Conservation (phyloP, 1,140 invertebrate genomes). For the Acromyrmex heyeri region DNA sequence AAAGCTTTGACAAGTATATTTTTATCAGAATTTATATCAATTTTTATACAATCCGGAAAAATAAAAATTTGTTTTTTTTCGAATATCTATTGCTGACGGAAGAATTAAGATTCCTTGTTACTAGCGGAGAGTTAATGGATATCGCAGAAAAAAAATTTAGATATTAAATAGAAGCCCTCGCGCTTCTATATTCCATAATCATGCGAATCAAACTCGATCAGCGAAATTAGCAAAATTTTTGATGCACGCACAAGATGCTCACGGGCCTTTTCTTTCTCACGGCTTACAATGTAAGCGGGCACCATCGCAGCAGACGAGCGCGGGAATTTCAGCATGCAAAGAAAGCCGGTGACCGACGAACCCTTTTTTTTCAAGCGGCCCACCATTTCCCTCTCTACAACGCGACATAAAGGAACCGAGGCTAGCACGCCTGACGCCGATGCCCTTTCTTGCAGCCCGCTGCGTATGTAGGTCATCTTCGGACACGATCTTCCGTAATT, state of each 20-base stretch:
- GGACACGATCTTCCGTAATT: slow-evolving; percentile 81
- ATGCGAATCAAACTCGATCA: background rate
- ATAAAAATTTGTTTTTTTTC: too few relatives aligned
- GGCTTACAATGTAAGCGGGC: slow-evolving; percentile 72
- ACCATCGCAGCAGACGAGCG: slow-evolving; percentile 63
- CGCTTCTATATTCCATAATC: background rate
- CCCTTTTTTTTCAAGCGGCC: slow-evolving; percentile 77
- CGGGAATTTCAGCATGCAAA: slow-evolving; percentile 81
- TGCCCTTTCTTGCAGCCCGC: slow-evolving; percentile 82
- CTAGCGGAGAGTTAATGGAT: background rate
- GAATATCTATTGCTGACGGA: too few relatives aligned
- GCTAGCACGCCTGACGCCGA: slow-evolving; percentile 70
- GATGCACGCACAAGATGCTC: slow-evolving; percentile 1
- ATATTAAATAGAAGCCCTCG: background rate
- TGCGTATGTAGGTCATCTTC: slow-evolving; percentile 84
- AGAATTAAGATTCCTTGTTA: too few relatives aligned
- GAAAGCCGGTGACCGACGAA: slow-evolving; percentile 78
- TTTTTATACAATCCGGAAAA: too few relatives aligned
- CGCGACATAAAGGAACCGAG: slow-evolving; percentile 72
- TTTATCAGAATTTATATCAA: too few relatives aligned
- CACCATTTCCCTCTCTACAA: slow-evolving; percentile 60
- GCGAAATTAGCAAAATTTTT: slow-evolving; percentile 13
- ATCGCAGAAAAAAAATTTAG: background rate
- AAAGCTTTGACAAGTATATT: too few relatives aligned
- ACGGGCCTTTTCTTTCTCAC: slow-evolving; percentile 77